These are phyloP conservation scores for Atlantisia rogersi DNA, from an alignment of 2,113 vertebrate genomes.

Conservation along the genomic window DNA sequence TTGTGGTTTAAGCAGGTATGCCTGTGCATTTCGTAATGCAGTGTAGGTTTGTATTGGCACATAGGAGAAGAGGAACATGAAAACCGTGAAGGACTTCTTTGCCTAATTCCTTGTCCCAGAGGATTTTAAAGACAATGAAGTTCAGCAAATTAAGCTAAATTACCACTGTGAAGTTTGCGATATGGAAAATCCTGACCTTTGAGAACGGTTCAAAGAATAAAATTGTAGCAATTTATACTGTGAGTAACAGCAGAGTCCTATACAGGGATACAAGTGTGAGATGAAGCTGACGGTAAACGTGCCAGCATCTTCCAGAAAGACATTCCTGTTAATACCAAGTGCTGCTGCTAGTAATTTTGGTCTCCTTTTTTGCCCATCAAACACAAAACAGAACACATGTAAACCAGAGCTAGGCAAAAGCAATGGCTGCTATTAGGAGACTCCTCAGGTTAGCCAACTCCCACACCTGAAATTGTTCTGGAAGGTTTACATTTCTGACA, in stretches of 20 bases:
- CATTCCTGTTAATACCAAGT: background rate
- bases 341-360: background rate
- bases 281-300: background rate
- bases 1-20: background rate
- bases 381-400: background rate
- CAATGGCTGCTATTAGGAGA: background rate
- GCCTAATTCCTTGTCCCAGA: background rate
- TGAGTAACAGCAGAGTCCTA: background rate
- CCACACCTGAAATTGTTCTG: background rate
- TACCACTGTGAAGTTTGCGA: background rate
- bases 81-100: background rate
- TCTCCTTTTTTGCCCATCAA: background rate
- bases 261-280: background rate
- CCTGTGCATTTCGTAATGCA: background rate
- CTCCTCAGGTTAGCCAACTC: background rate
- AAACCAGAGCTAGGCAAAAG: background rate
- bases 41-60: background rate
- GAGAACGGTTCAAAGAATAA: background rate
- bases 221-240: background rate
- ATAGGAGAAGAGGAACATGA: background rate
- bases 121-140: background rate
- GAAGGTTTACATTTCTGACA: background rate
- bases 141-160: background rate
- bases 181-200: background rate
- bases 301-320: background rate